Conservation (phyloP, 2,797 vertebrate genomes). For the Sparidentex hasta region DNA sequence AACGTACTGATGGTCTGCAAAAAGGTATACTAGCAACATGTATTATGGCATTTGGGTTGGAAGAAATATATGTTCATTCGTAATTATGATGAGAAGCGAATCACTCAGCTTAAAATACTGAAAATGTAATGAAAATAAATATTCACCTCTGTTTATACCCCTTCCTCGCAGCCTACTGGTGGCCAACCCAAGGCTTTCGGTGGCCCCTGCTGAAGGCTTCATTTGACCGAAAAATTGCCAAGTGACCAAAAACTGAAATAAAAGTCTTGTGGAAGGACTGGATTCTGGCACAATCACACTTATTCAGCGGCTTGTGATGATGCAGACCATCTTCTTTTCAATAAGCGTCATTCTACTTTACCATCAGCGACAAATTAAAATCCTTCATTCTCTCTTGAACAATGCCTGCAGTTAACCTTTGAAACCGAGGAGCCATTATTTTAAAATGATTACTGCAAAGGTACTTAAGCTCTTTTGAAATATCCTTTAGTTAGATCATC, state of each 20-base stretch:
- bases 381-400: not conserved
- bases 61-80: not conserved
- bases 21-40: too few species aligned
- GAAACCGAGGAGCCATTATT: not conserved
- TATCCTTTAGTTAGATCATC: not conserved
- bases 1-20: too few species aligned
- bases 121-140: too few species aligned
- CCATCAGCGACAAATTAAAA: not conserved
- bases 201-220: not conserved
- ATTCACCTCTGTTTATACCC: too few species aligned
- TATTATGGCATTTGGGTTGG: too few species aligned
- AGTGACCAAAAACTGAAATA: not conserved
- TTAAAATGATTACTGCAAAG: not conserved
- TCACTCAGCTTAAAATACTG: not conserved
- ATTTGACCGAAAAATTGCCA: not conserved
- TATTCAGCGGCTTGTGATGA: not conserved
- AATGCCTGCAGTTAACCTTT: not conserved
- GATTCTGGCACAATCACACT: not conserved
- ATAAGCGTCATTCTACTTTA: not conserved
- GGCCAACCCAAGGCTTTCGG: too few species aligned
- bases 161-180: too few species aligned
- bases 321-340: not conserved
- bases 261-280: not conserved
- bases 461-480: not conserved
- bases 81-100: not conserved